Evolutionary conservation across 1,140 invertebrate genomes (phyloP).

Genomic region (Planococcus citri): DNA sequence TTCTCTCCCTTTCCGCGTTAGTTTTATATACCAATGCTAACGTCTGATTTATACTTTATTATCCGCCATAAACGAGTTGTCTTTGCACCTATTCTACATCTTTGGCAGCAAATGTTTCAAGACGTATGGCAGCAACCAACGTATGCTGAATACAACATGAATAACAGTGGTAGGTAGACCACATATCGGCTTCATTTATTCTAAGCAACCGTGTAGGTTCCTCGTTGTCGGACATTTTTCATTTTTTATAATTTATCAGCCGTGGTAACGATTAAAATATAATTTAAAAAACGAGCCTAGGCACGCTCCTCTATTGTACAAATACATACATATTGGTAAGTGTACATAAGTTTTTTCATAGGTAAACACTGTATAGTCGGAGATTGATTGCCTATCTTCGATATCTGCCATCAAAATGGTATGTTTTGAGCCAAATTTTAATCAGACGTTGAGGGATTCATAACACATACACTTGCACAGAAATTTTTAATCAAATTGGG

Average conservation of each 20-base stretch:
- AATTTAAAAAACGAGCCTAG: not conserved
- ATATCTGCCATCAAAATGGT: too few species aligned
- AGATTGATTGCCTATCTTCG: too few species aligned
- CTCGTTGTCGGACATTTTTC: not conserved
- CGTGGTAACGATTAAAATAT: slow-evolving; percentile 15
- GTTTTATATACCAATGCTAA: too few species aligned
- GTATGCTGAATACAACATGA: slow-evolving; percentile 8
- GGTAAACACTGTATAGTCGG: too few species aligned
- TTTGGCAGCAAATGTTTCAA: slow-evolving; percentile 20
- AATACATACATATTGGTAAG: too few species aligned
- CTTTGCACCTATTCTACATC: slow-evolving; percentile 16
- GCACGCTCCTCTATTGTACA: not conserved
- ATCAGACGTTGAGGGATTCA: too few species aligned
- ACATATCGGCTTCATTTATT: slow-evolving; percentile 18
- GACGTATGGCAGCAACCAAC: slow-evolving; percentile 16
- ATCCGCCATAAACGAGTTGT: slow-evolving; percentile 16
- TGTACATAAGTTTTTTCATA: too few species aligned
- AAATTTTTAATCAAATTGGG: too few species aligned
- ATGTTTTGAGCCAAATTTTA: too few species aligned
- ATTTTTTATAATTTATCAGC: not conserved
- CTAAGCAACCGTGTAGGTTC: slow-evolving; percentile 13
- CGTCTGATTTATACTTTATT: slow-evolving; percentile 14
- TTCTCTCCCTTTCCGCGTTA: not conserved
- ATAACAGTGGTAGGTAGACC: slow-evolving; percentile 16
- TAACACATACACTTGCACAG: too few species aligned